Evolutionary conservation across 2,113 vertebrate species (phyloP).

Genomic region (Saiga tatarica): DNA sequence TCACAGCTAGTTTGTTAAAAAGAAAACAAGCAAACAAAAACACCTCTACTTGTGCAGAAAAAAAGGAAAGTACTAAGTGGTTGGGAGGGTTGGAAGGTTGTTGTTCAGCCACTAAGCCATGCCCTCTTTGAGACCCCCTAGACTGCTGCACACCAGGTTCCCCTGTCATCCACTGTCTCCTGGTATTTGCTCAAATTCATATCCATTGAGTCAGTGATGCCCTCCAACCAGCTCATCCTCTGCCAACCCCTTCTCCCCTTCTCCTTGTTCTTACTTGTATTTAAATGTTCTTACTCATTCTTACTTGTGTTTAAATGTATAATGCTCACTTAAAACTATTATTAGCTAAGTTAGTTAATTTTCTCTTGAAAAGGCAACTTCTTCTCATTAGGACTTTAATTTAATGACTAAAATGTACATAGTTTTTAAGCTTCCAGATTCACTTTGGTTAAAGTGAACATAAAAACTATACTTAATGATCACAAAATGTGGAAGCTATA

Average conservation of each 20-base stretch:
- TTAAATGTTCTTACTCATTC: neutral
- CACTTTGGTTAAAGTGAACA: neutral
- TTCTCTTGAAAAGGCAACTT: slow-evolving; percentile 22
- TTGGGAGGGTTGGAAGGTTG: neutral
- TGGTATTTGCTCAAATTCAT: neutral
- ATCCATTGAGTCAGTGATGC: neutral
- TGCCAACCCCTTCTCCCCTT: neutral
- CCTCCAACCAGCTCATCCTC: neutral
- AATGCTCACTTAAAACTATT: neutral
- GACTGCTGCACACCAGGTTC: neutral
- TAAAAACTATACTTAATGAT: neutral
- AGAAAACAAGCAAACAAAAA: neutral
- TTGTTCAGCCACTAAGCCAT: neutral
- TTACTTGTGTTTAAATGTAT: neutral
- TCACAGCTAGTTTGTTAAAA: neutral
- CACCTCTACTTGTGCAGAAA: neutral
- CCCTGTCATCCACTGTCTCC: neutral
- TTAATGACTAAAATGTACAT: neutral
- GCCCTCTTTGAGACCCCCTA: neutral
- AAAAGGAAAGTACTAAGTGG: neutral
- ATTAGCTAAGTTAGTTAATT: neutral
- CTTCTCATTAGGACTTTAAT: slow-evolving; percentile 10
- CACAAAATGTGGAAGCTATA: neutral
- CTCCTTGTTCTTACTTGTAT: neutral
- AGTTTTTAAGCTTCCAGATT: neutral